Evolutionary conservation across 2,888 invertebrate species (phyloP).

Genomic region (Ecdyonurus torrentis): DNA sequence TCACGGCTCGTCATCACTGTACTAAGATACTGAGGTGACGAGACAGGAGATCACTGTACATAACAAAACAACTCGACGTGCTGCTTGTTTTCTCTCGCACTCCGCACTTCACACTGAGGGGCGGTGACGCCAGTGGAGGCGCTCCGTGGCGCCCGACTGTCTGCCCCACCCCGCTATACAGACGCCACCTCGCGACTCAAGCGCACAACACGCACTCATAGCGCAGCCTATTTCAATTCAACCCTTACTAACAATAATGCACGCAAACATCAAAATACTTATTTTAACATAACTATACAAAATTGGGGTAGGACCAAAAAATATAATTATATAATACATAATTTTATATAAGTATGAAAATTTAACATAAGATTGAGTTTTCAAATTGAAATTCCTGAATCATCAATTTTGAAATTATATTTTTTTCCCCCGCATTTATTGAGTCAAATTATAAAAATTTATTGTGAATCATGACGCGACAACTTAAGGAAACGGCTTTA

Average conservation of each 20-base stretch:
- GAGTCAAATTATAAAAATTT: too few species aligned
- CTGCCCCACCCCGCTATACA: neutral
- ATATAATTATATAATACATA: neutral
- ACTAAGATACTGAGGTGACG: too few species aligned
- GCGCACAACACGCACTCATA: neutral
- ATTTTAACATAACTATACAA: neutral
- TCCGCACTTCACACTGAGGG: neutral
- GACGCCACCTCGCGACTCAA: neutral
- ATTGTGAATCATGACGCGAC: too few species aligned
- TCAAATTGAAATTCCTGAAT: neutral
- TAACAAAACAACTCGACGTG: too few species aligned
- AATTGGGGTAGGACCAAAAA: neutral
- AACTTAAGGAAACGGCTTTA: too few species aligned
- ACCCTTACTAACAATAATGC: too few species aligned
- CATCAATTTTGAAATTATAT: neutral
- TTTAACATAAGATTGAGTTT: neutral
- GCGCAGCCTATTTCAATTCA: too few species aligned
- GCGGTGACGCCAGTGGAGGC: neutral
- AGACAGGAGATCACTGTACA: too few species aligned
- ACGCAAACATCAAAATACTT: too few species aligned
- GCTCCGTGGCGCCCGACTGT: neutral
- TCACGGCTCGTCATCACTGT: too few species aligned
- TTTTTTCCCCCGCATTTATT: too few species aligned
- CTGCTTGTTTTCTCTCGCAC: neutral
- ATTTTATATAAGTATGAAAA: neutral